Evolutionary conservation across 1,140 invertebrate genomes (phyloP).

Genomic region (Trialeurodes vaporariorum): DNA sequence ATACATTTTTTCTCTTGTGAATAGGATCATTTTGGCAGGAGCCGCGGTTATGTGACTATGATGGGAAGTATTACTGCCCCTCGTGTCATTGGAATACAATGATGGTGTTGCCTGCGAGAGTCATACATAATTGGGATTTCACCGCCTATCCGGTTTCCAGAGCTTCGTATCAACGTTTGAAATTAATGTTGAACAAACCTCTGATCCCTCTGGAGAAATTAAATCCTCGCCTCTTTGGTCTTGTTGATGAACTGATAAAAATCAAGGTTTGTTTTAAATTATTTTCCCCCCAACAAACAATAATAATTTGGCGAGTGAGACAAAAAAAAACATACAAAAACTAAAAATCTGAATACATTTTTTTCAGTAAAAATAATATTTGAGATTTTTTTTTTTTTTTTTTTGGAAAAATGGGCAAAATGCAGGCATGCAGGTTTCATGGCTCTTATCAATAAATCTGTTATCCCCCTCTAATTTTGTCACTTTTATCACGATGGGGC

Average conservation of each 20-base stretch:
- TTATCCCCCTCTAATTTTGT: too few relatives aligned
- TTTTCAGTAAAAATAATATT: too few relatives aligned
- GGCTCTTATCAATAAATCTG: too few relatives aligned
- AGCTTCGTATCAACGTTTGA: conserved; percentile 57
- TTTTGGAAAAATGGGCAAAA: too few relatives aligned
- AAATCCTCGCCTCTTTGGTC: conserved; percentile 72
- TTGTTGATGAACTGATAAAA: conserved; percentile 71
- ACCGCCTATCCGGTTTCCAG: conserved; percentile 56
- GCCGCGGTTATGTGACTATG: conserved; percentile 76
- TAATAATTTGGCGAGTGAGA: too few relatives aligned
- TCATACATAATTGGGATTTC: conserved; percentile 93
- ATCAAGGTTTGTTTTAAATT: conserved; percentile 48
- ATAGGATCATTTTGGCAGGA: conserved; percentile 50
- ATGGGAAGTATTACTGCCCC: conserved; percentile 78
- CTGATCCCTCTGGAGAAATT: conserved; percentile 66
- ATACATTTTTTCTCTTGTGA: too few relatives aligned
- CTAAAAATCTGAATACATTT: too few relatives aligned
- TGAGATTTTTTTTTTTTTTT: too few relatives aligned
- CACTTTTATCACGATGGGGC: too few relatives aligned
- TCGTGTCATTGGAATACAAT: conserved; percentile 81
- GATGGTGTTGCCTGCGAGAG: conserved; percentile 69
- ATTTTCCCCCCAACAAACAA: too few relatives aligned
- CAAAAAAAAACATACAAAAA: too few relatives aligned
- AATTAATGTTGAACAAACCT: conserved; percentile 52
- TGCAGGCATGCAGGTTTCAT: too few relatives aligned